These are phyloP conservation scores for Amphiprion percula DNA, from an alignment of 2,113 vertebrate species.

Conservation along the genomic window DNA sequence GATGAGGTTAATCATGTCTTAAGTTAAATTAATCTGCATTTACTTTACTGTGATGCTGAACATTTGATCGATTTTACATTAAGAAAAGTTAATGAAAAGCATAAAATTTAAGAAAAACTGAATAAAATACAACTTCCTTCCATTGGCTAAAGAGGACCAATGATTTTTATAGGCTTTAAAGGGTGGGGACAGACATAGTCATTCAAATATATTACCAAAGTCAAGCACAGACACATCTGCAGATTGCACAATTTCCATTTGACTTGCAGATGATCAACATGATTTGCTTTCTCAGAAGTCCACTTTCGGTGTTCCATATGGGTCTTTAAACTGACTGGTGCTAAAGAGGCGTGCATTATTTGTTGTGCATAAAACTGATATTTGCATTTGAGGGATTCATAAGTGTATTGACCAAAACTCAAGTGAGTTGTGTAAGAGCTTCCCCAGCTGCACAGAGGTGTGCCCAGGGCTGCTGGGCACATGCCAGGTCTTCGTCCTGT, in stretches of 20 bases:
- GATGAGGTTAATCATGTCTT: too few relatives aligned
- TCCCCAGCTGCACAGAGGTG: conserved; percentile 43
- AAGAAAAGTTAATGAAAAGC: too few relatives aligned
- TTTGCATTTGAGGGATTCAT: conserved; percentile 33
- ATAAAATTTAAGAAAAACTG: too few relatives aligned
- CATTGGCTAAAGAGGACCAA: too few relatives aligned
- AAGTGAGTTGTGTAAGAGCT: conserved; percentile 42
- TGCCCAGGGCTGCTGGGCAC: conserved; percentile 49
- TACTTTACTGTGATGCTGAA: background rate
- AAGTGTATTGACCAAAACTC: conserved; percentile 18
- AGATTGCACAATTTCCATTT: background rate
- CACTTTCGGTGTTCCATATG: too few relatives aligned
- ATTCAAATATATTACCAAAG: background rate
- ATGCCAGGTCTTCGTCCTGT: conserved; percentile 54
- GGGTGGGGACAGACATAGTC: background rate
- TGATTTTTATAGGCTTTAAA: too few relatives aligned
- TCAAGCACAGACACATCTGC: background rate
- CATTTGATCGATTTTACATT: background rate
- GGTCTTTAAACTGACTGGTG: too few relatives aligned
- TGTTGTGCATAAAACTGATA: background rate
- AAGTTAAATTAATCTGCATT: too few relatives aligned
- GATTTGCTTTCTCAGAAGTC: background rate
- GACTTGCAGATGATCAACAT: background rate
- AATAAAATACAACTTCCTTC: too few relatives aligned
- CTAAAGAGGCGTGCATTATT: background rate